phyloP scores from a whole-genome alignment of 2,888 invertebrate species.

The Ptilodon capucinus region DNA sequence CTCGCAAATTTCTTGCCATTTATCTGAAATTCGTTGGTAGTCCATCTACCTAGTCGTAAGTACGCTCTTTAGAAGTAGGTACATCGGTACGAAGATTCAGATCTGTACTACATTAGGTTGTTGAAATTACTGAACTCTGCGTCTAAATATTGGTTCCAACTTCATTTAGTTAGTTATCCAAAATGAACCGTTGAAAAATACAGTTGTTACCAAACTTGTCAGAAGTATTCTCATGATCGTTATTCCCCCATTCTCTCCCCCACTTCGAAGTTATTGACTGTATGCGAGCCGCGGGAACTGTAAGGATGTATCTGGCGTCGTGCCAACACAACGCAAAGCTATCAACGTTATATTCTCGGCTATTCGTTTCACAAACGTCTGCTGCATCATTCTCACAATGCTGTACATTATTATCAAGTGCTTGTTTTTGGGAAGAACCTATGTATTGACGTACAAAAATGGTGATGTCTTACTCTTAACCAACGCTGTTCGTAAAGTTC shows the following conservation, averaged over 20 bases:
- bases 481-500: too few relatives aligned
- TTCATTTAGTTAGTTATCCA: too few relatives aligned
- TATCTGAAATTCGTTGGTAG: too few relatives aligned
- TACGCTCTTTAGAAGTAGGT: too few relatives aligned
- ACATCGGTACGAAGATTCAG: too few relatives aligned
- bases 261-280: slow-evolving; percentile 24
- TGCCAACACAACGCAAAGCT: slow-evolving; percentile 27
- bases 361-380: slow-evolving; percentile 11
- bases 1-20: too few relatives aligned
- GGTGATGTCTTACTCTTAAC: too few relatives aligned
- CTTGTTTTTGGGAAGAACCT: neutral
- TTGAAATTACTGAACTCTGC: too few relatives aligned
- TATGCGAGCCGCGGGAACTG: slow-evolving; percentile 9
- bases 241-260: slow-evolving; percentile 34
- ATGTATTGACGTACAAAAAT: neutral
- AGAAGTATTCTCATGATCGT: slow-evolving; percentile 18
- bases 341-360: slow-evolving; percentile 17
- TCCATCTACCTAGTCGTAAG: too few relatives aligned
- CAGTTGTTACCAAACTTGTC: neutral
- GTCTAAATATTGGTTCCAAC: too few relatives aligned
- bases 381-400: slow-evolving; percentile 15
- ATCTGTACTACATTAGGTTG: too few relatives aligned
- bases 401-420: slow-evolving; percentile 1
- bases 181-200: too few relatives aligned
- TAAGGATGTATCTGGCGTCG: slow-evolving; percentile 31